Base-by-base conservation (phyloP, 2,113 vertebrate genomes). In the Crocuta crocuta region DNA sequence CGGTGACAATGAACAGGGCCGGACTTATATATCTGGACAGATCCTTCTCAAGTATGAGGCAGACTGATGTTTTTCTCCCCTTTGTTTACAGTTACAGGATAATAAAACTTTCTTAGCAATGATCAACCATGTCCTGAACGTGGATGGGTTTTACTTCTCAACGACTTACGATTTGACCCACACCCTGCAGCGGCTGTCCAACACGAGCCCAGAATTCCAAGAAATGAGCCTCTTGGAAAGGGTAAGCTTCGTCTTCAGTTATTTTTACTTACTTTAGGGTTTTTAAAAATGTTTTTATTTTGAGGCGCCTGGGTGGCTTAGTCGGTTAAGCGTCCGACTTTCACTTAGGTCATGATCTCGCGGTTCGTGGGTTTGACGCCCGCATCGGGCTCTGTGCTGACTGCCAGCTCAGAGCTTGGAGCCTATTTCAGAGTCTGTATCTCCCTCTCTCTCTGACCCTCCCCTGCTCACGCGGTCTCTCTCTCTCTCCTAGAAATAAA, bases 171-270 rank as follows among this genome's bases (percentile, higher is more conserved):
- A 99, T 98, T 98, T 99, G 96, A 99, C 99, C 0, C 99, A 99
- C 96, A 99, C 99, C 6, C 98, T 99, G 97, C 99, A 99, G 31
- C 99, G 99, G 2, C 97, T 99, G 70, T 99, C 99, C 43, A 99
- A 99, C 98, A 99, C 99, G 0, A 99, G 99, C 98, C 99, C 99
- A 0, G 99, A 99, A 97, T 99, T 99, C 91, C 99, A 99, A 97
- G 99, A 99, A 98, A 99, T 99, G 99, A 99, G 99, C 96, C 99
- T 99, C 2, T 98, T 99, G 55, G 99, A 99, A 98, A 99, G 99
- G 99, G 99, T 99, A 98, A 99, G 99, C 31, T 88, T 94, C 43
- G 81, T 0, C 11, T 53, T 92, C 24, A 45, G 1, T 70, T 63
- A 61, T 53, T 83, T 94, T 95, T 28, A 8, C 43, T 65, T 89